Conservation (phyloP, 2,113 vertebrate species). For the Python bivittatus region DNA sequence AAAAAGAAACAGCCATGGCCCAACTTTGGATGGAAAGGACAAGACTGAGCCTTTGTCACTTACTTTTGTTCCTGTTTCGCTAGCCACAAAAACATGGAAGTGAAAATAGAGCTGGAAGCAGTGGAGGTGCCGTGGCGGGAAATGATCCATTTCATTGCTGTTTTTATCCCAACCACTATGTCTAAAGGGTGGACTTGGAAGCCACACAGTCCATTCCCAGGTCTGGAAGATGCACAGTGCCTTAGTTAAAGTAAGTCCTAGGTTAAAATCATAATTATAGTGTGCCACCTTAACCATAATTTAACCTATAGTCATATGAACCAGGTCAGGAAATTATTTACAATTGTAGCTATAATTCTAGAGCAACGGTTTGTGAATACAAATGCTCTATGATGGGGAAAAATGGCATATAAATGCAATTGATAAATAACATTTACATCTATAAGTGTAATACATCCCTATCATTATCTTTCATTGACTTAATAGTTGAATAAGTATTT, state of each 20-base stretch:
- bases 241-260: background rate
- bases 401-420: background rate
- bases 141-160: background rate
- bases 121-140: background rate
- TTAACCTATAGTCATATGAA: background rate
- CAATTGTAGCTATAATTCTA: background rate
- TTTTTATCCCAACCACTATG: background rate
- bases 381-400: background rate
- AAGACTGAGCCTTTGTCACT: background rate
- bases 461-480: background rate
- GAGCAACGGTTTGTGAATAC: background rate
- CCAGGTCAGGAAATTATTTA: background rate
- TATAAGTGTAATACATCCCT: background rate
- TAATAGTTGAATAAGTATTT: background rate
- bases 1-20: background rate
- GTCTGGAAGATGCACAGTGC: background rate
- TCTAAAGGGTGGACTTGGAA: background rate
- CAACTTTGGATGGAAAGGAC: background rate
- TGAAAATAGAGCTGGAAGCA: background rate
- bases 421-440: background rate
- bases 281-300: background rate
- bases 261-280: background rate
- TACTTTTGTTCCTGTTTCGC: background rate
- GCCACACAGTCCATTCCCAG: background rate
- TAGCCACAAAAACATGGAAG: background rate